Percentiles rank a stretch among this genome's conserved stretches.
Evolutionary conservation across 2,888 invertebrate genomes (phyloP).

Genomic region (Tryphoninae sp.): DNA sequence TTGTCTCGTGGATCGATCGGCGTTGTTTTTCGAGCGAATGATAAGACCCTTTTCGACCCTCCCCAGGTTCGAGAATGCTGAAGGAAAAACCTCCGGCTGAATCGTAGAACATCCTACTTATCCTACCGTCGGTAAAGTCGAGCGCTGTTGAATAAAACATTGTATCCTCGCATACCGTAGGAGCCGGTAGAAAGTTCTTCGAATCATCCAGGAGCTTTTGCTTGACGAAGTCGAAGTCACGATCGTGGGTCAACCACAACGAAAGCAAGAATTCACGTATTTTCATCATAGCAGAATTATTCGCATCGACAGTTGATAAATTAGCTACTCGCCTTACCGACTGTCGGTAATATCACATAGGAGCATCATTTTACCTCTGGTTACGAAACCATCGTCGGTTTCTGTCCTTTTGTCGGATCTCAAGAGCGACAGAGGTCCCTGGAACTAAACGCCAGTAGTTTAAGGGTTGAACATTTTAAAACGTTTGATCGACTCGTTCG

Average conservation of each 20-base stretch:
- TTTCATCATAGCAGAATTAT: neutral
- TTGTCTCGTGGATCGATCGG: constrained; percentile 52
- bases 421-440: neutral
- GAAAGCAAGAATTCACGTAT: neutral
- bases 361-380: neutral
- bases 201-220: neutral
- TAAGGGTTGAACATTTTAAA: too few species aligned
- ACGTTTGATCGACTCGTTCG: too few species aligned
- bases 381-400: constrained; percentile 1
- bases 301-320: neutral
- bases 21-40: constrained; percentile 37
- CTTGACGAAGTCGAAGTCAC: neutral
- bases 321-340: neutral
- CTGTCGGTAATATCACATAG: neutral
- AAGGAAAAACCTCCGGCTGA: neutral
- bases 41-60: neutral
- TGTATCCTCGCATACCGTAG: neutral
- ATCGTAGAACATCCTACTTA: neutral
- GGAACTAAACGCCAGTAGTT: neutral
- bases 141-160: neutral
- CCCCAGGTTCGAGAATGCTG: neutral
- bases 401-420: constrained; percentile 13
- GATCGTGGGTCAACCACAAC: neutral
- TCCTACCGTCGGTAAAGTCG: constrained; percentile 12
- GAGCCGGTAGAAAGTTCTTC: neutral